A percentile compares a stretch with the other conserved stretches of the same genome.
phyloP scores from a whole-genome alignment of 1,140 invertebrate species.

The Myzus persicae region DNA sequence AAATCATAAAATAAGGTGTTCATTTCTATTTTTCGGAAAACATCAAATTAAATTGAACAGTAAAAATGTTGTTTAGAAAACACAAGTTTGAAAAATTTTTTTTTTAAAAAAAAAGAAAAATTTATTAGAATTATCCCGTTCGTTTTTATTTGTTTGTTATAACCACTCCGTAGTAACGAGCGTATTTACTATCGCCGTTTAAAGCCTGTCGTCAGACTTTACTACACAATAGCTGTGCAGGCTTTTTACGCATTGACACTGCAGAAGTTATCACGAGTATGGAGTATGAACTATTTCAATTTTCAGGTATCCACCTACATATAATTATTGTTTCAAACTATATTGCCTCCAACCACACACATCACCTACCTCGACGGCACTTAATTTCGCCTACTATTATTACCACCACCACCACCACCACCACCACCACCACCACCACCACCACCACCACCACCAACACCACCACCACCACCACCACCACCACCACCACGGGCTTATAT shows the following conservation, averaged over 20 bases:
- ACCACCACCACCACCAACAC: too few relatives aligned
- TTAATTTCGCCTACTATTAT: not conserved
- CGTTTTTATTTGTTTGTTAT: not conserved
- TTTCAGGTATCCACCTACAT: too few relatives aligned
- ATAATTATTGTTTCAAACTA: slow-evolving; percentile 20
- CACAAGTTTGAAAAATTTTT: not conserved
- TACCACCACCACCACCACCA: not conserved
- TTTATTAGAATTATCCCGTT: not conserved
- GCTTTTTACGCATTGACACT: not conserved
- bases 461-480: not conserved
- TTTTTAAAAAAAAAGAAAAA: not conserved
- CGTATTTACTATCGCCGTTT: not conserved
- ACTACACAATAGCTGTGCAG: not conserved
- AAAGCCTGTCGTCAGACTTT: not conserved
- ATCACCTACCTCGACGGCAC: too few relatives aligned
- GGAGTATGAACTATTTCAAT: not conserved
- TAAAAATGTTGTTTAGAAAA: not conserved
- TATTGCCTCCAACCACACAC: not conserved
- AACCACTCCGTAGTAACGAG: not conserved
- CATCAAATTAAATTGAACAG: not conserved
- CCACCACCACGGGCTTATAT: not conserved
- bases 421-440: too few relatives aligned
- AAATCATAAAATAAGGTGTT: not conserved
- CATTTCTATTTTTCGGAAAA: not conserved
- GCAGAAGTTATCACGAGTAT: not conserved